Conservation (phyloP, 1,140 invertebrate genomes). For the Episyrphus balteatus region DNA sequence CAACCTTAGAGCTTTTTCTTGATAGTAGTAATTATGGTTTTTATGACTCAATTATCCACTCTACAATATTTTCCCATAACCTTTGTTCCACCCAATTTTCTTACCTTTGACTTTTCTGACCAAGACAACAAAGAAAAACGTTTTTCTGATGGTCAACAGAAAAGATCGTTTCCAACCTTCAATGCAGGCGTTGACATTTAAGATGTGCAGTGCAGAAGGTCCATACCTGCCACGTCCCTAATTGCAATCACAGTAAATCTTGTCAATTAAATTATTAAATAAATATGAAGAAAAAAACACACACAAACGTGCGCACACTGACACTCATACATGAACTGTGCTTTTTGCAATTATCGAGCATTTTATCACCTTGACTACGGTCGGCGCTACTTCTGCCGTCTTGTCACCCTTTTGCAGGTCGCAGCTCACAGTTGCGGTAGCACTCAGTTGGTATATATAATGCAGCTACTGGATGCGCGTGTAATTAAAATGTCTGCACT, state of each 20-base stretch:
- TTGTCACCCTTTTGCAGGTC: too few relatives aligned
- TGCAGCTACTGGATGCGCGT: slow-evolving; percentile 3
- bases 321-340: not conserved
- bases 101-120: too few relatives aligned
- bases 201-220: too few relatives aligned
- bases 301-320: not conserved
- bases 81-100: too few relatives aligned
- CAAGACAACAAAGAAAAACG: too few relatives aligned
- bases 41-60: too few relatives aligned
- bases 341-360: slow-evolving; percentile 29
- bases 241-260: slow-evolving; percentile 36
- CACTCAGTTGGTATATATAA: not conserved
- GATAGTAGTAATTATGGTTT: too few relatives aligned
- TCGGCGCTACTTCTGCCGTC: not conserved
- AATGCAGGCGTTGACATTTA: too few relatives aligned
- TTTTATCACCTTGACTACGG: slow-evolving; percentile 27
- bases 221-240: slow-evolving; percentile 25
- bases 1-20: too few relatives aligned
- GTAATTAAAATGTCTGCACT: slow-evolving; percentile 35
- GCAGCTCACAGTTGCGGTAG: not conserved
- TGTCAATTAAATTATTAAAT: slow-evolving; percentile 37
- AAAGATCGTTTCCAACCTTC: too few relatives aligned
- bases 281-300: not conserved
- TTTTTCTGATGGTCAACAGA: too few relatives aligned
- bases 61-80: too few relatives aligned